A percentile compares a stretch with the other conserved stretches of the same genome.
Evolutionary conservation across 1,140 invertebrate species (phyloP).

Genomic region (Homalodisca vitripennis): DNA sequence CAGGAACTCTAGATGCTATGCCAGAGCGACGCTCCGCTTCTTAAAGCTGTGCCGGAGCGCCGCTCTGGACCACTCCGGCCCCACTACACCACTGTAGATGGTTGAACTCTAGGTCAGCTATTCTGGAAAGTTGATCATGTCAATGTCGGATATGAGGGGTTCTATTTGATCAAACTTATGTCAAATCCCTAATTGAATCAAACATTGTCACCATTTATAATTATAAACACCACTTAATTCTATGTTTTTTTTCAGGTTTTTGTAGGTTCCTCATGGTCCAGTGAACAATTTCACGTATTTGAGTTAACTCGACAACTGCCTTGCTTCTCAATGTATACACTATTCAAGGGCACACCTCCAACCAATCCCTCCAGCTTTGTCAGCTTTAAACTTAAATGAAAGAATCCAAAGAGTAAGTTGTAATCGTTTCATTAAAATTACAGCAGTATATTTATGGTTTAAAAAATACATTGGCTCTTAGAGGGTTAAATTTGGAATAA

Average conservation of each 20-base stretch:
- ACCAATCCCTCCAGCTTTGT: constrained; percentile 58
- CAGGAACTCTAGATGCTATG: no score
- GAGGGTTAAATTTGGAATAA: not conserved
- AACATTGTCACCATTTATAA: not conserved
- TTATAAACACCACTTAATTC: not conserved
- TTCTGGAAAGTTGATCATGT: no score
- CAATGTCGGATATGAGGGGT: no score
- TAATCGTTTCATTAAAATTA: no score
- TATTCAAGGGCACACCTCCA: constrained; percentile 44
- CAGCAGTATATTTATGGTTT: no score
- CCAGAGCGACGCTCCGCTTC: no score
- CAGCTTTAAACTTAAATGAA: constrained; percentile 64
- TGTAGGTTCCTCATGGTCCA: constrained; percentile 70
- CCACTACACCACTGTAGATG: no score
- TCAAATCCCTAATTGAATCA: not conserved
- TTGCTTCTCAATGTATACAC: constrained; percentile 84
- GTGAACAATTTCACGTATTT: constrained; percentile 84
- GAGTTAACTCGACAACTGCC: constrained; percentile 86
- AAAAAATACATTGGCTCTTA: not conserved
- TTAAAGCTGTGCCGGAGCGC: no score
- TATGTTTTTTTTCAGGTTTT: constrained; percentile 56
- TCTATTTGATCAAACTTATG: not conserved
- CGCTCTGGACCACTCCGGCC: no score
- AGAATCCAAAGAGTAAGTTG: constrained; percentile 55
- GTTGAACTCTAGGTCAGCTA: no score